A percentile compares a stretch with the other conserved stretches of the same genome.
These are phyloP conservation scores for Drosophila simulans DNA, from an alignment of 1,140 invertebrate species.

Conservation along the genomic window DNA sequence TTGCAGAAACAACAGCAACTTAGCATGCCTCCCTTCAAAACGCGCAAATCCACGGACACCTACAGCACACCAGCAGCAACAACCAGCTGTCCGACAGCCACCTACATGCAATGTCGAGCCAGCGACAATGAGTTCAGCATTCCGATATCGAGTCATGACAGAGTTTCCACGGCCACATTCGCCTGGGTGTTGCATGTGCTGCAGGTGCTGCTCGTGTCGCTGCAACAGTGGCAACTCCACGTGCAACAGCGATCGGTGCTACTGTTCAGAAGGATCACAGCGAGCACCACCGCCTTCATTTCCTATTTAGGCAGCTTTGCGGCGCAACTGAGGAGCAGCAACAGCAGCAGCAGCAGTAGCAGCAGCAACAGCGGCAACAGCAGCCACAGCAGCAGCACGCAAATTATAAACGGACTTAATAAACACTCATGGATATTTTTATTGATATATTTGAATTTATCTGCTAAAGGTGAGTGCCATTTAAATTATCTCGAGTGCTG, in stretches of 20 bases:
- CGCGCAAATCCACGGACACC: no score
- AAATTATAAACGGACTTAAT: constrained; percentile 80
- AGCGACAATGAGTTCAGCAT: constrained; percentile 42
- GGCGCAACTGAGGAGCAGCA: constrained; percentile 42
- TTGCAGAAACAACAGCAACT: constrained; percentile 28
- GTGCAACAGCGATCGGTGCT: constrained; percentile 40
- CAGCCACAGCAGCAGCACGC: constrained; percentile 51
- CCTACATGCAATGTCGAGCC: constrained; percentile 56
- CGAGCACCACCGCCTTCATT: constrained; percentile 55
- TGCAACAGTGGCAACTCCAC: constrained; percentile 33
- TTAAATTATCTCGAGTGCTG: constrained; percentile 33
- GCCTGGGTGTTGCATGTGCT: constrained; percentile 45
- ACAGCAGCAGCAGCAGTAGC: constrained; percentile 10
- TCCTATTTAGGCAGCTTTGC: constrained; percentile 52
- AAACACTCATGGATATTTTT: constrained; percentile 85
- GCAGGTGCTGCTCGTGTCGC: constrained; percentile 51
- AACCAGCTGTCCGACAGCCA: constrained; percentile 58
- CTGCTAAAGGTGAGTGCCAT: constrained; percentile 83
- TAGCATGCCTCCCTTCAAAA: no score
- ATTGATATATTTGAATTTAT: constrained; percentile 84
- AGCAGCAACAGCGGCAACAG: constrained; percentile 44
- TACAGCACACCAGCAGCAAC: constrained; percentile 34
- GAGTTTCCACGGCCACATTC: constrained; percentile 41
- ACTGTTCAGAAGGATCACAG: constrained; percentile 38
- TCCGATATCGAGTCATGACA: constrained; percentile 36